Conservation (phyloP, 2,888 invertebrate genomes). For the Clanis bilineata region DNA sequence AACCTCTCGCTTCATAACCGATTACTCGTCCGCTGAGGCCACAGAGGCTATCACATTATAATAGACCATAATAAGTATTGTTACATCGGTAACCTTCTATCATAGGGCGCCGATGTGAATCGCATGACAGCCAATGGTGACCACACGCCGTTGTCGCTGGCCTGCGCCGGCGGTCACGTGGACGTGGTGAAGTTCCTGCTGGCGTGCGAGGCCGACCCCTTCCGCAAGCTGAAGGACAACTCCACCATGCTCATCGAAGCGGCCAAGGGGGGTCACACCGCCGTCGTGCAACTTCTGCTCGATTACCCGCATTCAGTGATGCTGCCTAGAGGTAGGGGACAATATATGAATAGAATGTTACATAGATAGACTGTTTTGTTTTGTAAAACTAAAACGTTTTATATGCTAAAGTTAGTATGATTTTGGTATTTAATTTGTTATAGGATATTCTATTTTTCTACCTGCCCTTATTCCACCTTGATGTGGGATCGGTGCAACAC, state of each 20-base stretch:
- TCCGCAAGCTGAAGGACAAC: conserved; percentile 98
- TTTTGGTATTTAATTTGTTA: too few species aligned
- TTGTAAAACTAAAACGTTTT: too few species aligned
- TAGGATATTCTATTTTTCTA: too few species aligned
- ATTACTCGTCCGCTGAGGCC: too few species aligned
- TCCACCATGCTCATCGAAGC: conserved; percentile 99
- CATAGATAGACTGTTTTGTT: too few species aligned
- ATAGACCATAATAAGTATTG: too few species aligned
- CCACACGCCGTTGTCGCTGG: conserved; percentile 97
- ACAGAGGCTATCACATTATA: too few species aligned
- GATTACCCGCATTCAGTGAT: conserved; percentile 95
- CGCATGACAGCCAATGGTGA: conserved; percentile 95
- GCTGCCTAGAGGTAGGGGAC: conserved; percentile 79
- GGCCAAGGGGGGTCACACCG: conserved; percentile 98
- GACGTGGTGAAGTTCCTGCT: conserved; percentile 96
- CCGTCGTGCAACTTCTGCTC: conserved; percentile 95
- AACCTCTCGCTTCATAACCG: too few species aligned
- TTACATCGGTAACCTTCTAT: too few species aligned
- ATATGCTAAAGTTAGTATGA: too few species aligned
- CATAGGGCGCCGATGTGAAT: conserved; percentile 73
- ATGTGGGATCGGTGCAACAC: too few species aligned
- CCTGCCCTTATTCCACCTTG: too few species aligned
- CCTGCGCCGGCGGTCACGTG: conserved; percentile 97
- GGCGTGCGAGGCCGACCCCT: conserved; percentile 95
- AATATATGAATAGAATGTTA: not conserved